These are phyloP conservation scores for Platygyra sinensis DNA, from an alignment of 64 coral and sea anemone species.

Conservation along the genomic window DNA sequence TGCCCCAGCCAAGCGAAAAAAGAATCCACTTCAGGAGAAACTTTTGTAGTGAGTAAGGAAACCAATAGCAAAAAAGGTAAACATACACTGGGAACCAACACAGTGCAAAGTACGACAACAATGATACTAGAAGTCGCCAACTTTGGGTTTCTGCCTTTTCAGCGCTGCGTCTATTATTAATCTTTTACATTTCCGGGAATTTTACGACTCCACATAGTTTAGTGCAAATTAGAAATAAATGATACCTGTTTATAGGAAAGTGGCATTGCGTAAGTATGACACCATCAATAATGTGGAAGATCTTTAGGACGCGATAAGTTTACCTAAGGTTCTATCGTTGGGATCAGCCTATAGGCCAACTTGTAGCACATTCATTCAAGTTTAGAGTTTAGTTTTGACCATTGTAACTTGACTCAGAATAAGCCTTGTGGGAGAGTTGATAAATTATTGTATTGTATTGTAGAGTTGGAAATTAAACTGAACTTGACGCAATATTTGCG, in stretches of 20 bases:
- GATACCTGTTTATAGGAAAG: slow-evolving; percentile 16
- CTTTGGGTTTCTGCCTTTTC: slow-evolving; percentile 43
- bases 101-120: slow-evolving; percentile 24
- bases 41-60: background rate
- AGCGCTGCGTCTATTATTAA: background rate
- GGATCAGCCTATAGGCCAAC: background rate
- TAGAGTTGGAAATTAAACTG: background rate
- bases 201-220: background rate
- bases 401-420: no score
- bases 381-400: no score
- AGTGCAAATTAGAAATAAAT: background rate
- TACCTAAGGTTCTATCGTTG: background rate
- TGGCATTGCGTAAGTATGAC: slow-evolving; percentile 44
- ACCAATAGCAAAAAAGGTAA: no score
- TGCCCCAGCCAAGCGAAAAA: background rate
- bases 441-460: no score
- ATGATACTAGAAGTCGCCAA: slow-evolving; percentile 21
- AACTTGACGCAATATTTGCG: background rate
- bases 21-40: background rate
- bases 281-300: slow-evolving; percentile 19
- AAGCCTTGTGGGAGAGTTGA: no score
- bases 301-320: background rate
- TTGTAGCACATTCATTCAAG: background rate
- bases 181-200: background rate
- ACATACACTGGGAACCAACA: slow-evolving; percentile 59